Percentiles rank a stretch among this genome's conserved stretches.
Conservation (phyloP, 2,888 invertebrate genomes). For the Caenorhabditis imperialis region DNA sequence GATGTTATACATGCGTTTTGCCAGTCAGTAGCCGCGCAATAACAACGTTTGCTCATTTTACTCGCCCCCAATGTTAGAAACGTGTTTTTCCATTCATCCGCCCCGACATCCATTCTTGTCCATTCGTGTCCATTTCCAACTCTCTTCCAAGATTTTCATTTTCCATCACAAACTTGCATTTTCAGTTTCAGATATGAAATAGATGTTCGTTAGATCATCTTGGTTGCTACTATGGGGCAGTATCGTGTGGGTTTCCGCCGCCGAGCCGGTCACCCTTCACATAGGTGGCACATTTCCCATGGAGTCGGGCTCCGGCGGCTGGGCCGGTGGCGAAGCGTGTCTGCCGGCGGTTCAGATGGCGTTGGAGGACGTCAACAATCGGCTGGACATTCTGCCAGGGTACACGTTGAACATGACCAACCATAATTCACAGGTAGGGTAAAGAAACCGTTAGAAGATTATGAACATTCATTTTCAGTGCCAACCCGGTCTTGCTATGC, state of each 20-base stretch:
- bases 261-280: slow-evolving; percentile 82
- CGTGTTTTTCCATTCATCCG: background rate
- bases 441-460: background rate
- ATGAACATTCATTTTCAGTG: slow-evolving; percentile 84
- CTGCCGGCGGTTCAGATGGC: slow-evolving; percentile 97
- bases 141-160: background rate
- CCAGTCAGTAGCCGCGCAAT: slow-evolving; percentile 48
- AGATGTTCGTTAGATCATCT: slow-evolving; percentile 58
- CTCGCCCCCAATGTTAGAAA: slow-evolving; percentile 1
- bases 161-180: background rate
- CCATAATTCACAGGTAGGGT: slow-evolving; percentile 74
- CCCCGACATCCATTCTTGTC: too few relatives aligned
- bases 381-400: slow-evolving; percentile 72
- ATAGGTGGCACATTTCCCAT: slow-evolving; percentile 99
- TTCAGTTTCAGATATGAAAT: slow-evolving; percentile 56
- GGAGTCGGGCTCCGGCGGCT: slow-evolving; percentile 84
- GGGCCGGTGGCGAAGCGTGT: slow-evolving; percentile 91
- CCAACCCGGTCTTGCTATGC: slow-evolving; percentile 96
- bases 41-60: slow-evolving; percentile 54
- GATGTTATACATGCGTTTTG: slow-evolving; percentile 53
- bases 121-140: background rate
- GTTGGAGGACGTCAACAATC: slow-evolving; percentile 88
- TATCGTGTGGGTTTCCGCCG: slow-evolving; percentile 48
- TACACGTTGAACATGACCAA: slow-evolving; percentile 75
- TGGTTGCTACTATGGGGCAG: slow-evolving; percentile 55